Evolutionary conservation across 2,113 vertebrate genomes (phyloP).

Genomic region (Nycticryphes semicollaris): DNA sequence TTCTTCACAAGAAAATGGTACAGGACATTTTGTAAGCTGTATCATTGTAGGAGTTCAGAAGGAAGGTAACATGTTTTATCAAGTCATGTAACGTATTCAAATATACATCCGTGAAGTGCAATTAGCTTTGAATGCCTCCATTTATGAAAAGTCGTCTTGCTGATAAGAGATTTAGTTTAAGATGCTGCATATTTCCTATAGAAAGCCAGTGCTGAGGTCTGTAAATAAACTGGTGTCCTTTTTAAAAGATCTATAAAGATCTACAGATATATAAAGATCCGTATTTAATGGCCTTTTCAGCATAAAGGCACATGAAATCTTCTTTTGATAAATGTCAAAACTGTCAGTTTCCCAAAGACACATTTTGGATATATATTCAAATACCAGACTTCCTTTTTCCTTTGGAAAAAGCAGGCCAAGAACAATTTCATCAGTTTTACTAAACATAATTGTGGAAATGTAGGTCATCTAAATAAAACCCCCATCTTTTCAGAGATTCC

Average conservation of each 20-base stretch:
- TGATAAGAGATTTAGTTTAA: neutral
- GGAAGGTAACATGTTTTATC: neutral
- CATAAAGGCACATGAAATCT: neutral
- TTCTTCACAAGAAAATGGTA: neutral
- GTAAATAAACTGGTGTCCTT: neutral
- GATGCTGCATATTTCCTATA: neutral
- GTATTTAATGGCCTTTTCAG: neutral
- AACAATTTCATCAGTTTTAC: neutral
- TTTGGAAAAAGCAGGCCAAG: neutral
- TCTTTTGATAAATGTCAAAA: neutral
- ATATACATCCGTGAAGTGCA: neutral
- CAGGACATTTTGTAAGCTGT: neutral
- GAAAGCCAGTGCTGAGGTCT: neutral
- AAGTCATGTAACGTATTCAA: neutral
- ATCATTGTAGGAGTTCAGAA: neutral
- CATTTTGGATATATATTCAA: neutral
- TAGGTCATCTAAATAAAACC: neutral
- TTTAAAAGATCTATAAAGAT: neutral
- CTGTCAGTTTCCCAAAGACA: neutral
- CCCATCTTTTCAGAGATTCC: neutral
- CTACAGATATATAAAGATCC: neutral
- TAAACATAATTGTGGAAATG: neutral
- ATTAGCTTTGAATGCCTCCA: neutral
- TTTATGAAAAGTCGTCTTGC: neutral
- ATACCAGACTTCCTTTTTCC: neutral